Evolutionary conservation across 1,140 invertebrate species (phyloP).

Genomic region (Lamellibrachia luymesi): DNA sequence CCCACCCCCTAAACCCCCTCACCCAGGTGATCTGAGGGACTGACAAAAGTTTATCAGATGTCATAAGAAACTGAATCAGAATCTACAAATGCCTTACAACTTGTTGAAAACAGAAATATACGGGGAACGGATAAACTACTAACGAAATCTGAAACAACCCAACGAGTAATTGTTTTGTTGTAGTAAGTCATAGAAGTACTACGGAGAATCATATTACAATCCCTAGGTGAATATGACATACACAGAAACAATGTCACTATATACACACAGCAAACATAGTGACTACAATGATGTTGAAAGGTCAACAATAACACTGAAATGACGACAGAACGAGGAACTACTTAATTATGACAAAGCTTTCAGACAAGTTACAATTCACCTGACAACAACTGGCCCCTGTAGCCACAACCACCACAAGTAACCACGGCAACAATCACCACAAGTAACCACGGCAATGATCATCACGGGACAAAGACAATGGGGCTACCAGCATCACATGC

Average conservation of each 20-base stretch:
- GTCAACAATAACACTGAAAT: not conserved
- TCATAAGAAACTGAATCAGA: not conserved
- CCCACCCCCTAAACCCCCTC: not conserved
- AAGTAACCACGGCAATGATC: not conserved
- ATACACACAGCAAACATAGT: not conserved
- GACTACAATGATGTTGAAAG: not conserved
- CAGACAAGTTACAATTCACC: not conserved
- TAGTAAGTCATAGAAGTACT: not conserved
- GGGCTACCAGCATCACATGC: not conserved
- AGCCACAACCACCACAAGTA: not conserved
- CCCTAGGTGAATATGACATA: not conserved
- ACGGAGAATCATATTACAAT: not conserved
- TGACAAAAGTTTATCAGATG: not conserved
- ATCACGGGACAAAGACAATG: not conserved
- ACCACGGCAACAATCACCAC: not conserved
- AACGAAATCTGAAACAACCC: not conserved
- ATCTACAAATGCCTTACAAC: not conserved
- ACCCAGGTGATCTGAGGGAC: not conserved
- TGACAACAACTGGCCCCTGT: not conserved
- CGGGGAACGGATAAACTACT: too few species aligned
- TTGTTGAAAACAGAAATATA: not conserved
- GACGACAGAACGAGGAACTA: not conserved
- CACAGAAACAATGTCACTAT: not conserved
- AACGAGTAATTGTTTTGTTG: not conserved
- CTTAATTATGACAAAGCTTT: not conserved